Conservation (phyloP, 1,140 invertebrate species). For the Drosophila watanabei region DNA sequence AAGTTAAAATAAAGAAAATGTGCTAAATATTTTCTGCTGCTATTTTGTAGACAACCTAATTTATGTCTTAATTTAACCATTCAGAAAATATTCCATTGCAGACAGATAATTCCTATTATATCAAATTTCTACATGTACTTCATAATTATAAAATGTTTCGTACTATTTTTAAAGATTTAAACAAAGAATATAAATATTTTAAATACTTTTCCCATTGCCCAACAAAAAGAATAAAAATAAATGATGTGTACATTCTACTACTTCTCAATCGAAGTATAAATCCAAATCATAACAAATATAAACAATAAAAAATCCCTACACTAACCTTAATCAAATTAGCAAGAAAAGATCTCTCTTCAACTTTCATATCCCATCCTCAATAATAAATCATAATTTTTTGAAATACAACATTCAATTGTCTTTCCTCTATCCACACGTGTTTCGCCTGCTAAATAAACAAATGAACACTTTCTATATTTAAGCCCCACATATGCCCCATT, state of each 20-base stretch:
- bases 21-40: neutral
- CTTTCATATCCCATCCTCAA: neutral
- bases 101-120: neutral
- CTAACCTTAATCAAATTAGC: fast-evolving
- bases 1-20: neutral
- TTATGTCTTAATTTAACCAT: neutral
- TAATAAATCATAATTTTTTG: constrained; percentile 15
- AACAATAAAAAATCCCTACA: neutral
- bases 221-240: neutral
- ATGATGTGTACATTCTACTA: neutral
- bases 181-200: neutral
- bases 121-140: neutral
- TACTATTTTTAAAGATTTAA: neutral
- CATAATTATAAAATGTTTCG: neutral
- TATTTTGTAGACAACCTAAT: neutral
- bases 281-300: neutral
- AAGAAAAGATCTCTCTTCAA: neutral
- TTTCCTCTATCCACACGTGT: constrained; percentile 32
- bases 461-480: constrained; percentile 10
- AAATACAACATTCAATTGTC: constrained; percentile 14
- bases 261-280: neutral
- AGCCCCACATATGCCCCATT: constrained; percentile 30
- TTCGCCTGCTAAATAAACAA: constrained; percentile 20
- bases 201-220: neutral
- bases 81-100: neutral